Evolutionary conservation across 2,888 invertebrate species (phyloP), one percentile per base, ranked within the genome.

Genomic region (Cetonia aurata): DNA sequence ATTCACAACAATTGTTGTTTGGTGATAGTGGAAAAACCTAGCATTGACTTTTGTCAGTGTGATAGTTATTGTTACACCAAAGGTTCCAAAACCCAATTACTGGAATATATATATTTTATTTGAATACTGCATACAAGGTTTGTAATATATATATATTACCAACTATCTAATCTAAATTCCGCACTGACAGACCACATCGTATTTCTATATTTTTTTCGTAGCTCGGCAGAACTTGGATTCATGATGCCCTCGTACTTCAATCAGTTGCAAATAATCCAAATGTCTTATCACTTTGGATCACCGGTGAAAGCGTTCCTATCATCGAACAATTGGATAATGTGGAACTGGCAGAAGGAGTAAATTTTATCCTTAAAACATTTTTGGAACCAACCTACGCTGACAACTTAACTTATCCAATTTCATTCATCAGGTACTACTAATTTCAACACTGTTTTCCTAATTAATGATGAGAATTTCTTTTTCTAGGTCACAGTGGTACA

Each of bases 271-370:
- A 87, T 75, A 89, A 91, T 76, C 88, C 89, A 0, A 86, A 87
- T 41, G 85, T 91, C 2, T 79, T 93, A 12, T 87, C 89, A 62
- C 90, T 87, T 0, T 93, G 93, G 92, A 85, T 92, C 19, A 86
- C 87, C 57, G 92, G 92, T 3, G 83, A 86, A 25, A 86, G 87
- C 74, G 90, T 92, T 3, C 86, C 88, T 69, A 81, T 86, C 59
- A 88, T 92, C 84, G 93, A 93, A 80, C 83, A 80, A 0, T 79
- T 90, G 57, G 79, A 87, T 0, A 87, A 89, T 56, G 83, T 86
- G 37, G 86, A 87, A 67, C 84, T 91, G 4, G 77, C 82, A 10
- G 79, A 85, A 15, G 86, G 86, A 44, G 86, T 88, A 41, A 80
- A 83, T 72, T 81, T 85, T 73, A 77, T 88, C 13, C 79, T 91